Percentiles rank a stretch among this genome's conserved stretches.
These are phyloP conservation scores for Pantelozetes paolii DNA, from an alignment of 2,888 invertebrate genomes.

Conservation along the genomic window DNA sequence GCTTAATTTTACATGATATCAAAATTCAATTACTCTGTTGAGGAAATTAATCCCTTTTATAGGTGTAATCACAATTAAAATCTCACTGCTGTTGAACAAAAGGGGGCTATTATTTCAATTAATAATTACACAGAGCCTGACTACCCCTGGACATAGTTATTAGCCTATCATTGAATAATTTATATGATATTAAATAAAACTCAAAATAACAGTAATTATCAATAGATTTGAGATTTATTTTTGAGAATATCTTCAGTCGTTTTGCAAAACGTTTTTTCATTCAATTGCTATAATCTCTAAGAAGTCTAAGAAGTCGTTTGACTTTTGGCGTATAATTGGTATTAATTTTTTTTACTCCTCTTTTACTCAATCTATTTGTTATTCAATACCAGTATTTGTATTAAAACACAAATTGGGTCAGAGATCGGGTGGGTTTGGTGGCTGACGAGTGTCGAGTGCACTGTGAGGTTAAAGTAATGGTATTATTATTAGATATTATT, in stretches of 20 bases:
- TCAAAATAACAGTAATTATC: neutral
- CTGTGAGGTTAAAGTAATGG: too few relatives aligned
- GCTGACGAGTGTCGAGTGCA: too few relatives aligned
- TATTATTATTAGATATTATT: too few relatives aligned
- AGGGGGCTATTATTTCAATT: too few relatives aligned
- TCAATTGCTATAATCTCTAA: neutral
- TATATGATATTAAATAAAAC: neutral
- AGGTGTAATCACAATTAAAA: too few relatives aligned
- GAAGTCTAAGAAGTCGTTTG: neutral
- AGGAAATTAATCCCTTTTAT: too few relatives aligned
- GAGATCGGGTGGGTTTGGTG: neutral
- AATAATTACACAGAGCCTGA: too few relatives aligned
- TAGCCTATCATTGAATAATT: neutral
- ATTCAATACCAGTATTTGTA: constrained; percentile 4
- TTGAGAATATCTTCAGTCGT: neutral
- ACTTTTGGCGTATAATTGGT: neutral
- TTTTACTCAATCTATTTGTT: neutral
- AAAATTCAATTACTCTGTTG: too few relatives aligned
- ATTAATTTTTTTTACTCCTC: neutral
- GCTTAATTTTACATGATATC: too few relatives aligned
- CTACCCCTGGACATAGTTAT: neutral
- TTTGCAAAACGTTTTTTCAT: neutral
- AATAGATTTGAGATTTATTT: neutral
- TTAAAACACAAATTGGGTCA: constrained; percentile 2
- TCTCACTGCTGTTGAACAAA: too few relatives aligned